Percentiles rank a stretch among this genome's conserved stretches.
Conservation (phyloP, 1,140 invertebrate genomes). For the Drosophila micromelanica region DNA sequence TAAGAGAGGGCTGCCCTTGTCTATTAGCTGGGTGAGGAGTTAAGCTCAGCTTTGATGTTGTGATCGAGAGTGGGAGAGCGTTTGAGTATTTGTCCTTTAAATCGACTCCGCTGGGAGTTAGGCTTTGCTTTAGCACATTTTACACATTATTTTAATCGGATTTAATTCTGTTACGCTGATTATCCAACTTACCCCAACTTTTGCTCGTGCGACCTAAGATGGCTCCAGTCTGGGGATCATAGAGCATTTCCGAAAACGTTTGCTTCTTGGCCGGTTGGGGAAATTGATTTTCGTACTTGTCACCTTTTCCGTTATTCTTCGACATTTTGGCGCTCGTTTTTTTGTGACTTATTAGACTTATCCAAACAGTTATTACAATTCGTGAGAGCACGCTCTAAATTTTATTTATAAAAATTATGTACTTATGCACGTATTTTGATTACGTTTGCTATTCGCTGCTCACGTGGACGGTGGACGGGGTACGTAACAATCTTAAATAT, state of each 20-base stretch:
- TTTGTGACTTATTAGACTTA: constrained; percentile 18
- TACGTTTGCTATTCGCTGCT: constrained; percentile 36
- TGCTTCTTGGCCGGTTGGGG: constrained; percentile 85
- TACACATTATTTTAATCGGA: background rate
- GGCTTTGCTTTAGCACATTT: background rate
- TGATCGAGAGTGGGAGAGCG: no score
- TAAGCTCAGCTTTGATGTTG: background rate
- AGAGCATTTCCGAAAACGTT: constrained; percentile 87
- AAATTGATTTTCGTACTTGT: constrained; percentile 85
- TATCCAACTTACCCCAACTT: constrained; percentile 89
- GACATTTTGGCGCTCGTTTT: constrained; percentile 65
- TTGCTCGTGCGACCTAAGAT: constrained; percentile 89
- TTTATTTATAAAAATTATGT: constrained; percentile 1
- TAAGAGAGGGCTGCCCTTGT: background rate
- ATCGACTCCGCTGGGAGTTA: background rate
- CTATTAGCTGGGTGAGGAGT: background rate
- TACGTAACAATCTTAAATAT: constrained; percentile 16
- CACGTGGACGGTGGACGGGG: constrained; percentile 57
- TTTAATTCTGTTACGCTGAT: background rate
- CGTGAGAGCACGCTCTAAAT: no score
- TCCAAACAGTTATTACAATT: constrained; percentile 17
- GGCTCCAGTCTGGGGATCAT: constrained; percentile 88
- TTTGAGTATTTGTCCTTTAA: background rate
- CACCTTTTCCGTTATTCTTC: constrained; percentile 73
- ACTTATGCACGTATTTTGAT: constrained; percentile 30